Evolutionary conservation across 2,888 invertebrate genomes (phyloP).

Genomic region (Apotomis capreana): DNA sequence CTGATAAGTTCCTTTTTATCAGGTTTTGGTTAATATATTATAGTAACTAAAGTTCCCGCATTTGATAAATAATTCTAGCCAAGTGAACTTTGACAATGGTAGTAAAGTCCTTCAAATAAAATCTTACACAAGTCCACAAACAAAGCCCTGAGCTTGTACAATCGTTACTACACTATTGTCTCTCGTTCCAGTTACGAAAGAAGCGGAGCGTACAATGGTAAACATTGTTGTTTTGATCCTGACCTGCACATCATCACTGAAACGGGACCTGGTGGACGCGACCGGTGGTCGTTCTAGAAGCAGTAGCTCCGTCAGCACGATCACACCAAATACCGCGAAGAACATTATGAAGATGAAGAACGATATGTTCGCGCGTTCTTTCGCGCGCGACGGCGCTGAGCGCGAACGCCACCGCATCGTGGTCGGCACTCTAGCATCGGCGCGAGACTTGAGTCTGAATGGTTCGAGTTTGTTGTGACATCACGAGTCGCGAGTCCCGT

Average conservation of each 20-base stretch:
- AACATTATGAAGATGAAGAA: conserved; percentile 96
- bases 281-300: conserved; percentile 81
- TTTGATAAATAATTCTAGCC: neutral
- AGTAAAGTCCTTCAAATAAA: too few relatives aligned
- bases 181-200: neutral
- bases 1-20: conserved; percentile 1
- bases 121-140: too few relatives aligned
- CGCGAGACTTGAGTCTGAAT: conserved; percentile 36
- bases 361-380: conserved; percentile 93
- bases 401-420: conserved; percentile 79
- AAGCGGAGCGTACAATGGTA: conserved; percentile 6
- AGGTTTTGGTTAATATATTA: neutral
- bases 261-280: conserved; percentile 81
- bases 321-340: conserved; percentile 93
- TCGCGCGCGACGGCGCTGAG: conserved; percentile 82
- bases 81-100: too few relatives aligned
- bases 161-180: neutral
- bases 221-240: conserved; percentile 44
- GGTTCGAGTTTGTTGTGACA: conserved; percentile 11
- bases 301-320: conserved; percentile 93
- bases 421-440: conserved; percentile 63
- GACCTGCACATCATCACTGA: conserved; percentile 89
- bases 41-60: neutral
- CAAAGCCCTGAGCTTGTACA: neutral
- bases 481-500: neutral